phyloP scores from a whole-genome alignment of 23 tunicate species.

The Oikopleura vanhoeffeni region DNA sequence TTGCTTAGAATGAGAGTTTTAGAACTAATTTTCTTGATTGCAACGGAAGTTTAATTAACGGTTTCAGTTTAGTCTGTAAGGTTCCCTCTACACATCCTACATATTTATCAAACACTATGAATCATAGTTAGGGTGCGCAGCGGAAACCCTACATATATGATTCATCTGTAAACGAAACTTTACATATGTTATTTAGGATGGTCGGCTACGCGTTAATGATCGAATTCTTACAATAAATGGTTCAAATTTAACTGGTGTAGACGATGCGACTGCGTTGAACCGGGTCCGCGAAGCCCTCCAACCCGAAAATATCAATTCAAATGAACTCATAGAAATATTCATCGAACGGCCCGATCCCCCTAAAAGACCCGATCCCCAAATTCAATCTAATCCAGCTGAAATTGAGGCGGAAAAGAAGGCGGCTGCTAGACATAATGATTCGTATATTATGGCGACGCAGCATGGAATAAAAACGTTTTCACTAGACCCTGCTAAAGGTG shows the following conservation, averaged over 20 bases:
- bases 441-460: slow-evolving; percentile 15
- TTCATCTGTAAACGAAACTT: too few relatives aligned
- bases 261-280: background rate
- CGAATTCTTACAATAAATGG: background rate
- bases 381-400: background rate
- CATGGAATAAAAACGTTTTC: background rate
- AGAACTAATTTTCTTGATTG: background rate
- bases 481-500: background rate
- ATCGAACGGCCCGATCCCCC: background rate
- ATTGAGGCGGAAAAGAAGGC: background rate
- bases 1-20: too few relatives aligned
- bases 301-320: background rate
- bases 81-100: too few relatives aligned
- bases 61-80: background rate
- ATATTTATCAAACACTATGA: too few relatives aligned
- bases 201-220: background rate
- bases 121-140: too few relatives aligned
- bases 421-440: background rate
- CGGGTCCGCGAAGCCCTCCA: background rate
- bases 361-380: background rate
- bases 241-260: background rate
- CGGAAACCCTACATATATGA: too few relatives aligned
- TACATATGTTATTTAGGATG: background rate
- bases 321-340: background rate
- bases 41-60: background rate